These are phyloP conservation scores for Thelaira solivaga DNA, from an alignment of 2,888 invertebrate genomes.

Conservation along the genomic window DNA sequence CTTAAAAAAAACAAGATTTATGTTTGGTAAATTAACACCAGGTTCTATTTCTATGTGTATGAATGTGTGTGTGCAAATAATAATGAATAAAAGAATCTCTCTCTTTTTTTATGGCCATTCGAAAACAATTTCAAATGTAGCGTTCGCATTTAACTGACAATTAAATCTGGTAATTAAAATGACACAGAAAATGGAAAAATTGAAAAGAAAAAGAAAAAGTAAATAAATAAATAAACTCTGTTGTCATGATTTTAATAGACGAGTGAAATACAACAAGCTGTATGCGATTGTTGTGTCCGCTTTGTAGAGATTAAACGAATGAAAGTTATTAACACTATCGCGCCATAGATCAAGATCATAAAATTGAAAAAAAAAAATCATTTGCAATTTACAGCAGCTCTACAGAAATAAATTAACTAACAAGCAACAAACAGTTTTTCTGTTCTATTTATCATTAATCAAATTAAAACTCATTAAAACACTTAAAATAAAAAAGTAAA, in stretches of 20 bases:
- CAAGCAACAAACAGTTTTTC: conserved; percentile 33
- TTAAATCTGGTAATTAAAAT: conserved; percentile 38
- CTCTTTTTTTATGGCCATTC: not conserved
- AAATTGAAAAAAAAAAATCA: conserved; percentile 34
- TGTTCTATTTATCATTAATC: conserved; percentile 62
- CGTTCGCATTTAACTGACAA: conserved; percentile 20
- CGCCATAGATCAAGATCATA: conserved; percentile 31
- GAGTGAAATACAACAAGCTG: no score
- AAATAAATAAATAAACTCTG: not conserved
- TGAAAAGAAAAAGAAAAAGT: not conserved
- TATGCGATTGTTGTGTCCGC: conserved; percentile 21
- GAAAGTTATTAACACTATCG: conserved; percentile 59
- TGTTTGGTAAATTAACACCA: not conserved
- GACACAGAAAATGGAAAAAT: conserved; percentile 7
- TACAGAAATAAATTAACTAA: conserved; percentile 15
- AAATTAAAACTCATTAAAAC: conserved; percentile 62
- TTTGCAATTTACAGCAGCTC: not conserved
- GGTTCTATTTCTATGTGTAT: not conserved
- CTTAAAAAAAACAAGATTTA: no score
- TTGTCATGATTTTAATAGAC: not conserved
- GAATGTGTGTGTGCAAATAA: no score
- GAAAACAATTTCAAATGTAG: not conserved
- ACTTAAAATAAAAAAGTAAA: conserved; percentile 3
- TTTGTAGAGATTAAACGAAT: conserved; percentile 54
- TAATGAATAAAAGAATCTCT: not conserved